Conservation (phyloP, 2,888 invertebrate genomes). For the Parelbella ahira region DNA sequence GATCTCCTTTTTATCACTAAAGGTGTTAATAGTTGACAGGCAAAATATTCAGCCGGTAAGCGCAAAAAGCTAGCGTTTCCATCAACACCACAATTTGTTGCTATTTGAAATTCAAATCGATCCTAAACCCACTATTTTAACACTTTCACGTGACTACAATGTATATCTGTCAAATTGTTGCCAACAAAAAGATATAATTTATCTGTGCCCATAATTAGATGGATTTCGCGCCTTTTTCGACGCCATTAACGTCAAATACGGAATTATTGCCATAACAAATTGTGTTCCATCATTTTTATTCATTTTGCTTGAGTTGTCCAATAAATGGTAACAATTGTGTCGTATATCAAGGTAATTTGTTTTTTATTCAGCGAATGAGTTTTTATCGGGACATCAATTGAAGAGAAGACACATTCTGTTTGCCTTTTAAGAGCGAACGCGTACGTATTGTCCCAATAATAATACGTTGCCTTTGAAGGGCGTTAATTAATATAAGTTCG, state of each 20-base stretch:
- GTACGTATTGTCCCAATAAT: slow-evolving; percentile 22
- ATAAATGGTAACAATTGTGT: slow-evolving; percentile 22
- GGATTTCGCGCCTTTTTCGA: slow-evolving; percentile 27
- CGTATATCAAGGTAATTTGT: slow-evolving; percentile 24
- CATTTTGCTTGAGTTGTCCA: slow-evolving; percentile 20
- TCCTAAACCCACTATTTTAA: slow-evolving; percentile 19
- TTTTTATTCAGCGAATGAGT: slow-evolving; percentile 22
- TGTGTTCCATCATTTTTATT: slow-evolving; percentile 25
- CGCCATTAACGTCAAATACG: slow-evolving; percentile 26
- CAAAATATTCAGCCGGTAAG: slow-evolving; percentile 22
- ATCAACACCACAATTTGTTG: slow-evolving; percentile 18
- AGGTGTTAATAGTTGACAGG: slow-evolving; percentile 16
- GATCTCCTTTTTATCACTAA: slow-evolving; percentile 20
- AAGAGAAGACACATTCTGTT: slow-evolving; percentile 21
- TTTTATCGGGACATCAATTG: slow-evolving; percentile 24
- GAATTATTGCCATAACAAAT: slow-evolving; percentile 25
- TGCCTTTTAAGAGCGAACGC: slow-evolving; percentile 18
- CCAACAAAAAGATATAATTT: slow-evolving; percentile 27
- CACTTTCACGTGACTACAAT: slow-evolving; percentile 22
- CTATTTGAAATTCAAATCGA: slow-evolving; percentile 21
- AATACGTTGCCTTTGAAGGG: slow-evolving; percentile 22
- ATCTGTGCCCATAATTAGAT: slow-evolving; percentile 27
- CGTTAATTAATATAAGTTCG: slow-evolving; percentile 23
- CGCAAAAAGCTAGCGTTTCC: slow-evolving; percentile 13
- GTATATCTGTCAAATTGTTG: slow-evolving; percentile 24